A percentile compares a stretch with the other conserved stretches of the same genome.
These are phyloP conservation scores for Phlogophora meticulosa DNA, from an alignment of 2,888 invertebrate species.

Conservation along the genomic window DNA sequence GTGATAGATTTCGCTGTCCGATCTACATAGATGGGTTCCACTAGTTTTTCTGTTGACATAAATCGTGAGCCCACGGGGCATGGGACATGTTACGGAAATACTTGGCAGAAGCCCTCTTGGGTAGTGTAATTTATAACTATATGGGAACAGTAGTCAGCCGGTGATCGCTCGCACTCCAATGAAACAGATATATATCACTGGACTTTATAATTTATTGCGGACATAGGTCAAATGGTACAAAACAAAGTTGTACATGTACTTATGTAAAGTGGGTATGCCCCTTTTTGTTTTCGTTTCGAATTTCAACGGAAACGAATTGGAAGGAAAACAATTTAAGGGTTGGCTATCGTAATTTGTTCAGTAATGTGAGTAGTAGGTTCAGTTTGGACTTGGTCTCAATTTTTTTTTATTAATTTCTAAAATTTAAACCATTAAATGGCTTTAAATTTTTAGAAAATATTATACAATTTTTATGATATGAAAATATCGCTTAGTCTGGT, in stretches of 20 bases:
- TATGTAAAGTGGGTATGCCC: slow-evolving; percentile 39
- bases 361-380: not conserved
- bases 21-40: slow-evolving; percentile 67
- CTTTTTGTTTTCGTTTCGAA: slow-evolving; percentile 14
- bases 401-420: too few relatives aligned
- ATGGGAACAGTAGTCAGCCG: slow-evolving; percentile 56
- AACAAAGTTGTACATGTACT: slow-evolving; percentile 57
- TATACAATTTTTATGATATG: too few relatives aligned
- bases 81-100: slow-evolving; percentile 78
- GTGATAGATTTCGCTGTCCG: slow-evolving; percentile 64
- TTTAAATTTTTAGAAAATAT: too few relatives aligned
- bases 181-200: slow-evolving; percentile 64
- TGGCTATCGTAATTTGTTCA: not conserved
- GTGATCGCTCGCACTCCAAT: slow-evolving; percentile 64
- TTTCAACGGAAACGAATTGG: not conserved
- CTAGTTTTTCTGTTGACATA: slow-evolving; percentile 86
- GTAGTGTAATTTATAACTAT: slow-evolving; percentile 82
- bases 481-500: too few relatives aligned
- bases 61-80: slow-evolving; percentile 77
- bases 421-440: not conserved
- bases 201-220: slow-evolving; percentile 66
- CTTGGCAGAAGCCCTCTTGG: slow-evolving; percentile 80
- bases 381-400: not conserved
- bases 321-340: not conserved
- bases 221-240: slow-evolving; percentile 62